phyloP scores from a whole-genome alignment of 2,113 vertebrate genomes.

The Chaetorhynchus papuensis region DNA sequence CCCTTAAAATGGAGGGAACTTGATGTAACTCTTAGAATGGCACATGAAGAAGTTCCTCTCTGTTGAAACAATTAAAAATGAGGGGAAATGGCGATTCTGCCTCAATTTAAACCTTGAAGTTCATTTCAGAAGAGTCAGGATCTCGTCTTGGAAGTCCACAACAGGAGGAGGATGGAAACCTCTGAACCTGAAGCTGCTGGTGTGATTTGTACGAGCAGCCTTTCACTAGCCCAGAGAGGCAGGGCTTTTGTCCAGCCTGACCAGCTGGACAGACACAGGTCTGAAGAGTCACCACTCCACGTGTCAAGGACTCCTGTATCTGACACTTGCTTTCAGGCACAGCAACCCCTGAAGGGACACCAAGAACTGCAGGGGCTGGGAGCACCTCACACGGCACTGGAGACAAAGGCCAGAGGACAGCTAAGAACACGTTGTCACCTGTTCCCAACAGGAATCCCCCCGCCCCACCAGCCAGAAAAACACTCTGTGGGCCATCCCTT shows the following conservation, averaged over 20 bases:
- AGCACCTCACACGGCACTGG: fast-evolving
- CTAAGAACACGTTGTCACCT: fast-evolving
- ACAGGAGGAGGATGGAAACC: background rate
- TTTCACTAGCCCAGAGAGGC: background rate
- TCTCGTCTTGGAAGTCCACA: background rate
- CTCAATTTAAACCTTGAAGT: background rate
- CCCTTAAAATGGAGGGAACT: background rate
- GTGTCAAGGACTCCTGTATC: background rate
- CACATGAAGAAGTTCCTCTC: background rate
- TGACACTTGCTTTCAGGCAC: background rate
- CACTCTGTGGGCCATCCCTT: fast-evolving
- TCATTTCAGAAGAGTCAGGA: background rate
- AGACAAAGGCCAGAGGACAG: background rate
- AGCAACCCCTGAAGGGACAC: background rate
- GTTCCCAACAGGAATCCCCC: background rate
- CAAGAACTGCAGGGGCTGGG: background rate
- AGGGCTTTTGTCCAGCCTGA: background rate
- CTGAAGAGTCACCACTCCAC: fast-evolving
- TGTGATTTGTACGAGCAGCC: background rate
- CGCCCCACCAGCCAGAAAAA: fast-evolving
- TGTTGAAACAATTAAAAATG: background rate
- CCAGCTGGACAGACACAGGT: background rate
- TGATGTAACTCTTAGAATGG: background rate
- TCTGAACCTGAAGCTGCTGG: background rate
- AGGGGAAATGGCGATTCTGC: background rate